Evolutionary conservation across 2,797 vertebrate genomes (phyloP).

Genomic region (Arrhamphus sclerolepis): DNA sequence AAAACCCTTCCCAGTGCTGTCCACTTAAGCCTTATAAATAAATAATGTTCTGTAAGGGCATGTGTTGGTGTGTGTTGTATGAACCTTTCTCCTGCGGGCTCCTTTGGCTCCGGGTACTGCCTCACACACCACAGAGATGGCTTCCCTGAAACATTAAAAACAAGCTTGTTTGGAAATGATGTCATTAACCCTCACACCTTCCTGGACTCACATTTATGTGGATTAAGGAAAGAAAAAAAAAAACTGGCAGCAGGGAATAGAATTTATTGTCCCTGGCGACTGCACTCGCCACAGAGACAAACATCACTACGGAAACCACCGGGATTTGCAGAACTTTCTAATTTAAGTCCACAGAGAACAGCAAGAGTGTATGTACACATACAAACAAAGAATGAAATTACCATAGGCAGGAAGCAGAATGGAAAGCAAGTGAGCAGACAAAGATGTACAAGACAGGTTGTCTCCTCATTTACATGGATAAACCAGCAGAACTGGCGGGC

Average conservation of each 20-base stretch:
- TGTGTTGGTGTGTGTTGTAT: conserved; percentile 57
- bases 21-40: conserved; percentile 78
- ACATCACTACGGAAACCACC: conserved; percentile 70
- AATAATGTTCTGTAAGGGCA: conserved; percentile 66
- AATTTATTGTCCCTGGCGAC: conserved; percentile 52
- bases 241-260: conserved; percentile 39
- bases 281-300: conserved; percentile 49
- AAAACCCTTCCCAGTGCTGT: conserved; percentile 60
- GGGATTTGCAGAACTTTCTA: conserved; percentile 74
- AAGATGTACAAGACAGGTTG: background rate
- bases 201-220: conserved; percentile 32
- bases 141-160: conserved; percentile 85
- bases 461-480: background rate
- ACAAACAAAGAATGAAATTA: conserved; percentile 11
- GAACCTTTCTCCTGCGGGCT: conserved; percentile 94
- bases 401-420: conserved; percentile 23
- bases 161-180: conserved; percentile 35
- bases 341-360: conserved; percentile 52
- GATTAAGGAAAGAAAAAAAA: conserved; percentile 33
- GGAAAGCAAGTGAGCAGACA: conserved; percentile 12
- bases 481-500: background rate
- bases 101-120: conserved; percentile 96
- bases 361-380: conserved; percentile 16
- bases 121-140: conserved; percentile 95
- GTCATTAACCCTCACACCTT: conserved; percentile 48